Evolutionary conservation across 2,888 invertebrate species (phyloP).

Genomic region (Ditula angustiorana): DNA sequence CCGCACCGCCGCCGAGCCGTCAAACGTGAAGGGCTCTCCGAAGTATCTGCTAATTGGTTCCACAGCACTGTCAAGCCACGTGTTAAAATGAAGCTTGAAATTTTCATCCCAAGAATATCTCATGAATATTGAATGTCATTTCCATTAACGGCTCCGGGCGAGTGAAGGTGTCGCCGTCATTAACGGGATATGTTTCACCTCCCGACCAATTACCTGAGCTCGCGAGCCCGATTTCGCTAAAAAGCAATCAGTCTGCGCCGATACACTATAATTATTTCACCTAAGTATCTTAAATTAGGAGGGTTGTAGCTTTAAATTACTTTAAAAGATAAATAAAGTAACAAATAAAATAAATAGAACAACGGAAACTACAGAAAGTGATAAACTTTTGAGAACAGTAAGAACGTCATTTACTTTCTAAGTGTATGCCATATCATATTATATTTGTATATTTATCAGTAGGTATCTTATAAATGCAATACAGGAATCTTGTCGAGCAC

Average conservation of each 20-base stretch:
- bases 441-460: too few relatives aligned
- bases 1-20: not conserved
- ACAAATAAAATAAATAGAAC: too few relatives aligned
- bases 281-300: not conserved
- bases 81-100: constrained; percentile 21
- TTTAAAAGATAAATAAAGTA: not conserved
- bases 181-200: constrained; percentile 30
- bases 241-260: constrained; percentile 29
- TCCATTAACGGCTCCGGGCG: constrained; percentile 31
- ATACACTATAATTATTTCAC: not conserved
- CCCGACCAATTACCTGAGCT: constrained; percentile 23
- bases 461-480: too few relatives aligned
- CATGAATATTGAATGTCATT: constrained; percentile 37
- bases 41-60: constrained; percentile 19
- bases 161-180: constrained; percentile 25
- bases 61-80: constrained; percentile 17
- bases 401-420: too few relatives aligned
- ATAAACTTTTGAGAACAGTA: too few relatives aligned
- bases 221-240: constrained; percentile 17
- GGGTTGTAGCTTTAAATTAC: not conserved
- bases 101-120: constrained; percentile 31
- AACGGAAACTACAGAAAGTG: too few relatives aligned
- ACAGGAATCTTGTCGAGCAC: not conserved
- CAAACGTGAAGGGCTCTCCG: constrained; percentile 7
- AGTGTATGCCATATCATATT: too few relatives aligned